Evolutionary conservation across 64 coral and sea anemone species (phyloP).

Genomic region (Actinia tenebrosa): DNA sequence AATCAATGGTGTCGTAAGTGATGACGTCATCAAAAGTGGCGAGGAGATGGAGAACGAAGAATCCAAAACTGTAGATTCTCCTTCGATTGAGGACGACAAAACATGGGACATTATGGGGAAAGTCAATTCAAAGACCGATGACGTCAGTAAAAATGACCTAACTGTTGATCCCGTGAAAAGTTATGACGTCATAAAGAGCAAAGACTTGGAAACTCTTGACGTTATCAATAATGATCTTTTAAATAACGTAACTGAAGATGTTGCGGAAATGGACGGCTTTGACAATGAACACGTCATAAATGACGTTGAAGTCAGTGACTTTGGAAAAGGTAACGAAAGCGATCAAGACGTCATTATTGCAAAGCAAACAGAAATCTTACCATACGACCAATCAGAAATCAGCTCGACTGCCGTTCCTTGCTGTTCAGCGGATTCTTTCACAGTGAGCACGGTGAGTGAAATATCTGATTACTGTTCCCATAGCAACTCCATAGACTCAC

Average conservation of each 20-base stretch:
- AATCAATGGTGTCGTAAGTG: not conserved
- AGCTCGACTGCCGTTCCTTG: not conserved
- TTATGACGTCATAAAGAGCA: not conserved
- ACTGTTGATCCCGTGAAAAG: not conserved
- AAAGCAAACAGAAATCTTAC: not conserved
- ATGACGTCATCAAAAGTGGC: not conserved
- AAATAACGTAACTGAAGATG: not conserved
- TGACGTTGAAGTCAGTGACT: not conserved
- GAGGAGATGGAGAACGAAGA: not conserved
- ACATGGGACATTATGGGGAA: not conserved
- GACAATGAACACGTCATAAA: not conserved
- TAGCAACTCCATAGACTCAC: slow-evolving; percentile 3
- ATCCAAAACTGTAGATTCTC: not conserved
- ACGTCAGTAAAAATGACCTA: not conserved
- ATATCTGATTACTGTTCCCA: not conserved
- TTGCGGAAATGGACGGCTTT: not conserved
- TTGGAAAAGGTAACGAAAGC: not conserved
- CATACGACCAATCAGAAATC: slow-evolving; percentile 10
- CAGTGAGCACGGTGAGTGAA: slow-evolving; percentile 9
- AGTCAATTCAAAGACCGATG: not conserved
- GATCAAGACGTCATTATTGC: not conserved
- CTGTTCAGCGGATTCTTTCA: slow-evolving; percentile 14
- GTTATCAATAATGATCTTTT: not conserved
- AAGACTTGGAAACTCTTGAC: not conserved
- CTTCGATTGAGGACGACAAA: not conserved